Percentiles rank a stretch among this genome's conserved stretches.
These are phyloP conservation scores for Melanargia galathea DNA, from an alignment of 2,888 invertebrate genomes.

Conservation along the genomic window DNA sequence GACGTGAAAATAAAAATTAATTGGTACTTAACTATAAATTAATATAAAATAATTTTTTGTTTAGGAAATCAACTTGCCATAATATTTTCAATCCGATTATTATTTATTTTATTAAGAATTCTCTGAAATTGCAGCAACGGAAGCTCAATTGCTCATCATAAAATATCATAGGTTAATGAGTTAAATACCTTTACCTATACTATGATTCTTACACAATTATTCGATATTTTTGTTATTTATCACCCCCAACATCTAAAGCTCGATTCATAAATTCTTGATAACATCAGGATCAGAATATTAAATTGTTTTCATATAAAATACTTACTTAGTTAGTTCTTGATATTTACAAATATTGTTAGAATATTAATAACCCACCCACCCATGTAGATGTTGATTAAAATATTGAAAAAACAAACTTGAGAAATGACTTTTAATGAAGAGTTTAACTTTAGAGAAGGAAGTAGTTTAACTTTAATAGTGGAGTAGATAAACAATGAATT, in stretches of 20 bases:
- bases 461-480: too few relatives aligned
- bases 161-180: neutral
- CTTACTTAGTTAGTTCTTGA: too few relatives aligned
- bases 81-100: too few relatives aligned
- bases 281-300: slow-evolving; percentile 13
- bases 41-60: too few relatives aligned
- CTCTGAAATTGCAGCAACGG: neutral
- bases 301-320: neutral
- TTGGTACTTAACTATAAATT: too few relatives aligned
- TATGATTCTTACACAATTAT: too few relatives aligned
- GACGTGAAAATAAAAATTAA: too few relatives aligned
- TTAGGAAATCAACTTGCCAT: too few relatives aligned
- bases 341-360: slow-evolving; percentile 8
- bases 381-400: slow-evolving; percentile 7
- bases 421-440: too few relatives aligned
- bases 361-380: slow-evolving; percentile 8
- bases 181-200: too few relatives aligned
- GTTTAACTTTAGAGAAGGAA: too few relatives aligned
- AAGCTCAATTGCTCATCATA: neutral
- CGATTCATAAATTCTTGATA: slow-evolving; percentile 13
- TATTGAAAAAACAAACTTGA: neutral
- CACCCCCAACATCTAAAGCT: slow-evolving; percentile 15
- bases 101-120: neutral
- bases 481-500: too few relatives aligned
- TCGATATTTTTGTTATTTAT: neutral